Evolutionary conservation across 2,113 vertebrate species (phyloP).

Genomic region (Osmerus mordax): DNA sequence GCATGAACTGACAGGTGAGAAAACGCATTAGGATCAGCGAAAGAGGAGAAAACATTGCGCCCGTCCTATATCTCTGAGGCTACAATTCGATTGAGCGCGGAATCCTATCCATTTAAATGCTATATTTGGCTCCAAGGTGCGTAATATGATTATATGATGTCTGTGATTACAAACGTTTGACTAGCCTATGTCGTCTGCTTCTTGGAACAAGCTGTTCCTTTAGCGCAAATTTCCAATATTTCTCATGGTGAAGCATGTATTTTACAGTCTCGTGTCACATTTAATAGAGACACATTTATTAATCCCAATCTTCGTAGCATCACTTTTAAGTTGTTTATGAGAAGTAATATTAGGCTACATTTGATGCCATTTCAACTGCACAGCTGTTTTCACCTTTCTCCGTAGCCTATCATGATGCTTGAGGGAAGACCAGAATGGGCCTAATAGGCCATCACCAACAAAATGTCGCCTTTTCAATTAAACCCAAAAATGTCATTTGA

Average conservation of each 20-base stretch:
- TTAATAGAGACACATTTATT: too few species aligned
- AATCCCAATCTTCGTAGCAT: too few species aligned
- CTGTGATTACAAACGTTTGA: constrained; percentile 49
- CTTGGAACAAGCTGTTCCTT: constrained; percentile 39
- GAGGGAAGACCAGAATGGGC: too few species aligned
- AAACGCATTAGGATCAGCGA: not conserved
- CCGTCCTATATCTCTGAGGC: not conserved
- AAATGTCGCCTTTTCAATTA: too few species aligned
- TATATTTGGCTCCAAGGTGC: constrained; percentile 61
- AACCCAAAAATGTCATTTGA: not conserved
- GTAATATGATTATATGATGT: constrained; percentile 57
- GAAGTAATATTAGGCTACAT: too few species aligned
- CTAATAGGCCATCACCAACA: too few species aligned
- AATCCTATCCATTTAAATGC: constrained; percentile 26
- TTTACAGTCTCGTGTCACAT: not conserved
- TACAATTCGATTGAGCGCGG: constrained; percentile 29
- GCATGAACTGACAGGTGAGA: not conserved
- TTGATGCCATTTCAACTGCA: too few species aligned
- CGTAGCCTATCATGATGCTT: too few species aligned
- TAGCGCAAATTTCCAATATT: constrained; percentile 20
- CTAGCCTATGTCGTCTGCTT: constrained; percentile 41
- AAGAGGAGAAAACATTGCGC: not conserved
- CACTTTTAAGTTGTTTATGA: too few species aligned
- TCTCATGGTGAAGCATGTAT: constrained; percentile 8
- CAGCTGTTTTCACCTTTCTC: too few species aligned